These are phyloP conservation scores for Elgaria multicarinata DNA, from an alignment of 2,113 vertebrate species.

Conservation along the genomic window DNA sequence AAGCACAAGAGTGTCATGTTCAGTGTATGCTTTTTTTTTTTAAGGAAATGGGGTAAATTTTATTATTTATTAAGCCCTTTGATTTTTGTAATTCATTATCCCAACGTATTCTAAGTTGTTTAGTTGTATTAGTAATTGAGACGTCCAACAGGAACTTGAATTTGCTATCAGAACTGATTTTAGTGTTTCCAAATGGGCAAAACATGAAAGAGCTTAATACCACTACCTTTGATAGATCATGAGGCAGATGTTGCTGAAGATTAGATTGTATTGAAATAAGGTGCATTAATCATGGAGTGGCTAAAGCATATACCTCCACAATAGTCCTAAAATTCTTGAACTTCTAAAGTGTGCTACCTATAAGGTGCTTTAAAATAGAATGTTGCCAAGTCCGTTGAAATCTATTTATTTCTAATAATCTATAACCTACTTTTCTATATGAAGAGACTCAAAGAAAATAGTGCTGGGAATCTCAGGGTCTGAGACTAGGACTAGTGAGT, in stretches of 20 bases:
- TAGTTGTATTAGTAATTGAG: conserved; percentile 53
- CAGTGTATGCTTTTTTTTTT: conserved; percentile 32
- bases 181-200: conserved; percentile 46
- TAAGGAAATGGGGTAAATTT: conserved; percentile 10
- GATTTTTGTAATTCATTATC: conserved; percentile 48
- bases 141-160: conserved; percentile 36
- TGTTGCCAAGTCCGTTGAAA: neutral
- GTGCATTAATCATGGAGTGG: neutral
- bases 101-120: conserved; percentile 53
- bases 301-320: neutral
- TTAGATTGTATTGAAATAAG: neutral
- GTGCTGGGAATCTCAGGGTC: neutral
- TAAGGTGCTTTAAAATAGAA: neutral
- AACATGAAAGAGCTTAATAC: conserved; percentile 37
- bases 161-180: conserved; percentile 46
- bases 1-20: conserved; percentile 44
- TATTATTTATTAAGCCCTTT: conserved; percentile 46
- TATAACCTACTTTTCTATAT: neutral
- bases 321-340: neutral
- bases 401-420: neutral
- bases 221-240: neutral
- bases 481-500: neutral
- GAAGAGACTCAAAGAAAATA: neutral
- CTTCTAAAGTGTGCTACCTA: neutral
- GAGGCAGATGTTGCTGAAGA: neutral